Evolutionary conservation across 2,797 vertebrate species (phyloP).

Genomic region (Alcedo atthis): DNA sequence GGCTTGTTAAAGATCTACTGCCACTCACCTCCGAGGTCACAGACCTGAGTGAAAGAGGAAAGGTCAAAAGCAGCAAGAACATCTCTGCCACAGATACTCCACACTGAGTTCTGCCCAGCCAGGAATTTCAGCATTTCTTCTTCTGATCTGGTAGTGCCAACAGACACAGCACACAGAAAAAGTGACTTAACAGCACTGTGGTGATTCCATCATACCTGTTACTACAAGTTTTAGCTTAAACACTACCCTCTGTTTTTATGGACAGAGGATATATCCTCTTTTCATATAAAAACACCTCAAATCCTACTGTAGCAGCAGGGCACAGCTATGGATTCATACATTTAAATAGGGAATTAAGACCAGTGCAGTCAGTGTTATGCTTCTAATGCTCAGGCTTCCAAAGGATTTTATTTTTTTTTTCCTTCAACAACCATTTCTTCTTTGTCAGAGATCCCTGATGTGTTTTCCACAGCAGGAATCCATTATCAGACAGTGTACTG

Average conservation of each 20-base stretch:
- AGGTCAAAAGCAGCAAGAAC: conserved; percentile 87
- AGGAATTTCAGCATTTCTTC: conserved; percentile 87
- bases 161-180: not conserved
- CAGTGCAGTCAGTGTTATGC: not conserved
- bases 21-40: conserved; percentile 86
- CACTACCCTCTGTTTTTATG: not conserved
- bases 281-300: not conserved
- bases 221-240: not conserved
- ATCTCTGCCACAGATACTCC: conserved; percentile 85
- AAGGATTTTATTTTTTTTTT: not conserved
- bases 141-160: conserved; percentile 81
- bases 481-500: not conserved
- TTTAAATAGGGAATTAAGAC: not conserved
- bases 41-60: conserved; percentile 81
- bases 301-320: not conserved
- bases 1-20: not conserved
- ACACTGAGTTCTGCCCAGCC: conserved; percentile 86
- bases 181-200: not conserved
- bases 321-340: not conserved
- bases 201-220: not conserved
- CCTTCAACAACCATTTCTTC: not conserved
- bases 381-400: not conserved
- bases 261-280: not conserved
- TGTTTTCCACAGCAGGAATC: not conserved
- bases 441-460: not conserved